phyloP scores from a whole-genome alignment of 2,113 vertebrate genomes.

The Bos indicus region DNA sequence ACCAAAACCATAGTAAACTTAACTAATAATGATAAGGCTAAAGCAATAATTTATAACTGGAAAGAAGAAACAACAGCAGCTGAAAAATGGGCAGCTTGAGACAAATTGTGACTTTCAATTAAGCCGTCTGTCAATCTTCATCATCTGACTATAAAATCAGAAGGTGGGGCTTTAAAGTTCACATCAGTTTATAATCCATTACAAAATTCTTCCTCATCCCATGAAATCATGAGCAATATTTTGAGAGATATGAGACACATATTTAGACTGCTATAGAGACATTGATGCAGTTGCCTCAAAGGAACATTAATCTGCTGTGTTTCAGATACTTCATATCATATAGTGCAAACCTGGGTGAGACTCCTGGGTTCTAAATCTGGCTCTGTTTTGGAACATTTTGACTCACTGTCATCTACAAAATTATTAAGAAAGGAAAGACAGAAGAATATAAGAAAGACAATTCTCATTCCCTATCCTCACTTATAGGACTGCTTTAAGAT shows the following conservation, averaged over 20 bases:
- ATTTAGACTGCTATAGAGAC: background rate
- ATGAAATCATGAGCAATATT: background rate
- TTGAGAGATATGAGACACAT: background rate
- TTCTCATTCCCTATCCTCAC: background rate
- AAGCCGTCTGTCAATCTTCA: background rate
- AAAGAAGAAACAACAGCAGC: background rate
- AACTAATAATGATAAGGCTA: background rate
- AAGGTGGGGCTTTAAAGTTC: background rate
- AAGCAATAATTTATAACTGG: background rate
- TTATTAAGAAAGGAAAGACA: background rate
- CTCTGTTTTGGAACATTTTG: background rate
- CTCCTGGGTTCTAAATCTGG: background rate
- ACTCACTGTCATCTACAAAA: background rate
- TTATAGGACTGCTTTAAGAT: background rate
- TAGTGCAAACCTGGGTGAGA: background rate
- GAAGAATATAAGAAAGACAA: background rate
- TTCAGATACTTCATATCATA: background rate
- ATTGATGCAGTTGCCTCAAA: background rate
- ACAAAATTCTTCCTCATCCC: background rate
- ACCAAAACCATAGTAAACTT: background rate
- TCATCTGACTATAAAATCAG: background rate
- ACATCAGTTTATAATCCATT: background rate
- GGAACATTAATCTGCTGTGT: background rate
- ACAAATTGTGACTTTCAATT: background rate
- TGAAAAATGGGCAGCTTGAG: background rate